These are phyloP conservation scores for Pardosa pseudoannulata DNA, from an alignment of 2,888 invertebrate genomes.

Conservation along the genomic window DNA sequence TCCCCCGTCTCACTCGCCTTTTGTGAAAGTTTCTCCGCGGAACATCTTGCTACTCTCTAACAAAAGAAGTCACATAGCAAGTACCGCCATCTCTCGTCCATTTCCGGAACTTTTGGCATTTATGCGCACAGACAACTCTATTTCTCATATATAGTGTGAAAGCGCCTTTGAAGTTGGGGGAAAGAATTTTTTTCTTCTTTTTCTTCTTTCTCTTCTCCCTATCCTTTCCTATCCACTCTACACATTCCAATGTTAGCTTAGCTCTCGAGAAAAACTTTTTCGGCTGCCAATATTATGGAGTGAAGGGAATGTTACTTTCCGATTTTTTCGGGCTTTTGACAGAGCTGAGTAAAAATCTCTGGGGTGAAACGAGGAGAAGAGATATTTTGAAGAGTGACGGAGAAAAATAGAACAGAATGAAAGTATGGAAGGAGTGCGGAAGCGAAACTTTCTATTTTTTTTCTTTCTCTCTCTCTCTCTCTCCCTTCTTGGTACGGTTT, in stretches of 20 bases:
- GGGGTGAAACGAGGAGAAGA: conserved; percentile 52
- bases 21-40: too few relatives aligned
- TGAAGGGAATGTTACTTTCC: conserved; percentile 14
- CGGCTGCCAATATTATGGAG: conserved; percentile 66
- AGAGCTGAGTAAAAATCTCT: conserved; percentile 31
- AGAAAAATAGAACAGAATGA: conserved; percentile 35
- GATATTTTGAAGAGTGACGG: conserved; percentile 63
- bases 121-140: conserved; percentile 47
- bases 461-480: neutral
- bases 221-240: conserved; percentile 23
- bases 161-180: neutral
- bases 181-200: neutral
- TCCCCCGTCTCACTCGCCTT: neutral
- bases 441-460: conserved; percentile 8
- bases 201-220: conserved; percentile 11
- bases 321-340: conserved; percentile 27
- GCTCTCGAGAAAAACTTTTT: conserved; percentile 69
- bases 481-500: conserved; percentile 12
- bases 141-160: conserved; percentile 30
- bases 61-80: neutral
- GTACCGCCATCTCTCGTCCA: conserved; percentile 63
- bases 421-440: conserved; percentile 38
- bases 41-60: neutral
- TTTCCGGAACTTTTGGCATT: conserved; percentile 49
- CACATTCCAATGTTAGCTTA: conserved; percentile 65